A percentile compares a stretch with the other conserved stretches of the same genome.
These are phyloP conservation scores for Agelastica alni DNA, from an alignment of 2,888 invertebrate genomes.

Conservation along the genomic window DNA sequence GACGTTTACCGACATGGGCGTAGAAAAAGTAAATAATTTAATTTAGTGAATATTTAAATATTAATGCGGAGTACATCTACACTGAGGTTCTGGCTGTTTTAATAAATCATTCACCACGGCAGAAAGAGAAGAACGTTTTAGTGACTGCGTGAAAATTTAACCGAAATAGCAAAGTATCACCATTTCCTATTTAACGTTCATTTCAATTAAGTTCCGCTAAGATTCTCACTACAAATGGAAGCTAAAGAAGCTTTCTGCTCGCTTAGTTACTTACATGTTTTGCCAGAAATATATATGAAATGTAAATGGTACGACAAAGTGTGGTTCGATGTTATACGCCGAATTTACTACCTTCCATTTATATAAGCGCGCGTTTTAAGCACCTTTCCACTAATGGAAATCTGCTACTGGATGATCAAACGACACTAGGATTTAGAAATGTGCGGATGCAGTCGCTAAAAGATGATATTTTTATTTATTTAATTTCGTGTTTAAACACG, in stretches of 20 bases:
- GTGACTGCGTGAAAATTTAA: not conserved
- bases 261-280: constrained; percentile 1
- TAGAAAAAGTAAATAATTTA: too few relatives aligned
- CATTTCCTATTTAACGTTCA: constrained; percentile 1
- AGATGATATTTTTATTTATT: too few relatives aligned
- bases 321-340: constrained; percentile 11
- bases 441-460: too few relatives aligned
- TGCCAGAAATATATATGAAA: constrained; percentile 14
- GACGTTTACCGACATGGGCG: too few relatives aligned
- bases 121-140: too few relatives aligned
- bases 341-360: constrained; percentile 8
- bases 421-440: too few relatives aligned
- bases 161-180: not conserved
- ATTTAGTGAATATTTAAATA: too few relatives aligned
- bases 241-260: constrained; percentile 17
- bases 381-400: constrained; percentile 12
- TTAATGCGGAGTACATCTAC: too few relatives aligned
- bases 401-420: constrained; percentile 7
- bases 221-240: constrained; percentile 2
- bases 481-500: too few relatives aligned
- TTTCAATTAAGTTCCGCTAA: constrained; percentile 7
- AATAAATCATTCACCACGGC: too few relatives aligned
- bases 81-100: too few relatives aligned
- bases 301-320: constrained; percentile 15
- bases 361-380: constrained; percentile 7